Base-by-base conservation (phyloP, 2,113 vertebrate species). In the Pogona vitticeps region DNA sequence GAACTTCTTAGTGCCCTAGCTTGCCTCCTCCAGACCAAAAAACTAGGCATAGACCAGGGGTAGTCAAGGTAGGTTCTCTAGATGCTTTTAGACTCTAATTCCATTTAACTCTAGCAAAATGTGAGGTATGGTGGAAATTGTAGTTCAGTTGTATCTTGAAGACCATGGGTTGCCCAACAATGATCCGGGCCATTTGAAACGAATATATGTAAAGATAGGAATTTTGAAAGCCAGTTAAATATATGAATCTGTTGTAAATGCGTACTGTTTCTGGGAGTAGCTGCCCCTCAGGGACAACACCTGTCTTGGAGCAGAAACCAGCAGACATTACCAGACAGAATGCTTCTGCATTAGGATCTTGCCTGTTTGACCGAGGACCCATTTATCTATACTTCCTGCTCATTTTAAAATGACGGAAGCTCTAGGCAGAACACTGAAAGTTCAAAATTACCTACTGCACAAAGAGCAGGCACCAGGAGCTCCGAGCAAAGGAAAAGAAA, bases 361-460 rank as follows among this genome's bases (percentile, higher is more conserved):
- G 65, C n/a, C 82, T 80, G 8, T 83, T 83, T 93, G 90, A 93
- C 89, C 90, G 59, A 67, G 91, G 86, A 84, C 72, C 26, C 82
- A 87, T 88, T 92, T 91, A 88, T 92, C 83, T 90, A 52, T 6
- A 6, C 90, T 95, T 96, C 93, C 96, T 95, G 93, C 89, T 88
- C 58, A 85, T 83, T 76, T 65, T 67, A 80, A 86, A 85, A 52
- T 46, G 86, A 83, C 89, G 91, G 76, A 91, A 88, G 87, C 92
- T 88, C 88, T 87, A 28, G 33, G 36, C 58, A 76, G 89, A 89
- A 88, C 84, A 78, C 83, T 70, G 73, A 0, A 87, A 94, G 92
- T 95, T 96, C 93, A 96, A 94, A 95, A 88, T 83, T 90, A 90
- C 86, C 85, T 83, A 92, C 81, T 91, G 91, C 95, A 94, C 84